phyloP scores from a whole-genome alignment of 2,888 invertebrate species.

The Mystacides longicornis region DNA sequence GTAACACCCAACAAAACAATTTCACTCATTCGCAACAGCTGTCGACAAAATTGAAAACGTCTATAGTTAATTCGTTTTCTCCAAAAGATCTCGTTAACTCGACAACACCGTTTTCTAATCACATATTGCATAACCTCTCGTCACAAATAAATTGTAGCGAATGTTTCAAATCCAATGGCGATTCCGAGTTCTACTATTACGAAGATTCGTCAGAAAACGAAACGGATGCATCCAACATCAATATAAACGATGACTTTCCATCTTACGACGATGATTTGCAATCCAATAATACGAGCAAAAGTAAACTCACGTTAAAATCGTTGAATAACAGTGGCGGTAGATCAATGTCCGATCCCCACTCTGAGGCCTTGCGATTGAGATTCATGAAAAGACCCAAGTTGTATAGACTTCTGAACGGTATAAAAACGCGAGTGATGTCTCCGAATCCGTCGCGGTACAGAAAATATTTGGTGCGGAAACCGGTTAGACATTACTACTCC shows the following conservation, averaged over 20 bases:
- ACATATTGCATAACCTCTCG: neutral
- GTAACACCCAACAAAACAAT: neutral
- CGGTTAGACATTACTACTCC: conserved; percentile 11
- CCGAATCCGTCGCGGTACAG: conserved; percentile 19
- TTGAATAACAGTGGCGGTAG: neutral
- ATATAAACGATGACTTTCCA: conserved; percentile 21
- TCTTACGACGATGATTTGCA: conserved; percentile 15
- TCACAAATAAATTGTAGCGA: conserved; percentile 9
- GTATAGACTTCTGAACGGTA: conserved; percentile 21
- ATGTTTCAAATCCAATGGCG: conserved; percentile 14
- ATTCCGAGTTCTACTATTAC: conserved; percentile 26
- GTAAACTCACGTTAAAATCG: neutral
- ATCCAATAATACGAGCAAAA: conserved; percentile 3
- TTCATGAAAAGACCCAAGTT: conserved; percentile 13
- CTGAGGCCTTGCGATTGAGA: conserved; percentile 21
- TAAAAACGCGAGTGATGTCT: conserved; percentile 17
- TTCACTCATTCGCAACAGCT: neutral
- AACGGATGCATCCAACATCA: conserved; percentile 20
- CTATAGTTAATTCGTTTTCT: conserved; percentile 8
- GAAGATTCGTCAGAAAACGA: conserved; percentile 22
- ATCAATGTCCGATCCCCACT: conserved; percentile 16
- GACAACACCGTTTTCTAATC: neutral
- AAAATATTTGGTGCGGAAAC: conserved; percentile 19
- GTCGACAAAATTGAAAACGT: conserved; percentile 7
- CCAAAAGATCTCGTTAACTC: neutral